These are phyloP conservation scores for Peromyscus maniculatus DNA, from an alignment of 2,113 vertebrate species.

Conservation along the genomic window DNA sequence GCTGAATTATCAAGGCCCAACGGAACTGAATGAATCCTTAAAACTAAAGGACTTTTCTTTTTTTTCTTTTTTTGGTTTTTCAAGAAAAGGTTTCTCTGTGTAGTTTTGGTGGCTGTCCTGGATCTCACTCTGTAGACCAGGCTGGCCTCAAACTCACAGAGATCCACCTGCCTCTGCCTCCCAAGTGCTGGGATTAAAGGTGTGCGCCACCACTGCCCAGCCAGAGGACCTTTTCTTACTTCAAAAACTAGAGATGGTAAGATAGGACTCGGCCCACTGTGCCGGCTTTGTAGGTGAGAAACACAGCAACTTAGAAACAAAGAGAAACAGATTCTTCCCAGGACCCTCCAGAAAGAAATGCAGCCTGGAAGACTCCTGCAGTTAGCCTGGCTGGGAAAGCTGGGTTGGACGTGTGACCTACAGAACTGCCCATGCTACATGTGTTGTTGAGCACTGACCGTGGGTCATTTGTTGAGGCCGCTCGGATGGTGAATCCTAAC, in stretches of 20 bases:
- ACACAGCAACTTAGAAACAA: accelerated
- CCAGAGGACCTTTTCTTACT: background rate
- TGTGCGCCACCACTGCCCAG: too few species aligned
- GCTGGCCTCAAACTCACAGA: too few species aligned
- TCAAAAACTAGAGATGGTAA: background rate
- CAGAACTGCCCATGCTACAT: accelerated
- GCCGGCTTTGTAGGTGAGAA: background rate
- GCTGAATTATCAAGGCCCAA: background rate
- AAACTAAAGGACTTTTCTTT: background rate
- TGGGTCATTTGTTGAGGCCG: background rate
- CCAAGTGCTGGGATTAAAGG: too few species aligned
- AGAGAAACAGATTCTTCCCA: background rate
- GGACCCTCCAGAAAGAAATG: background rate
- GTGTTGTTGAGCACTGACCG: too few species aligned
- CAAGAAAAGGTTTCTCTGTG: too few species aligned
- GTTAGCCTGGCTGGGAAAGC: background rate
- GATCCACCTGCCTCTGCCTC: too few species aligned
- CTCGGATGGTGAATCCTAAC: background rate
- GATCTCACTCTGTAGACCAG: too few species aligned
- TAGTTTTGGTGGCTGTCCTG: too few species aligned
- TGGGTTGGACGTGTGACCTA: too few species aligned
- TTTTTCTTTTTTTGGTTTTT: too few species aligned
- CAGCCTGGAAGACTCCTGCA: background rate
- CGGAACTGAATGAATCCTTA: background rate
- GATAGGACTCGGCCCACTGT: background rate